Base-by-base conservation (phyloP, 2,797 vertebrate genomes). In the Onychomys torridus region DNA sequence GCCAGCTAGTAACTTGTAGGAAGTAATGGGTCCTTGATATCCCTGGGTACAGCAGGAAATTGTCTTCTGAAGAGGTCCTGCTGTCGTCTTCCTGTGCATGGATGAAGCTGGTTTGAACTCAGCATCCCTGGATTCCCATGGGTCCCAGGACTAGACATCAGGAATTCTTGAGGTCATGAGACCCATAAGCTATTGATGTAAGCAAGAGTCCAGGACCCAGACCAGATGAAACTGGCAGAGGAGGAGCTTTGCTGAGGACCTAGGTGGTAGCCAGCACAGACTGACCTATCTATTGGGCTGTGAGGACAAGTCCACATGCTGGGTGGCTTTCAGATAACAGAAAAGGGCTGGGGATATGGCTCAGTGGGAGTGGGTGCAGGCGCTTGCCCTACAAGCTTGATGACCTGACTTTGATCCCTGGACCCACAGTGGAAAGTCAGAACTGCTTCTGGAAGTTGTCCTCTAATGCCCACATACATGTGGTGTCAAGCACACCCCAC, bases 81-180 rank as follows among this genome's bases (percentile, higher is more conserved):
- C 65, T n/a, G 19, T 34, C 10, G 2, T 5, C 73, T 73, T 81
- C 43, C 88, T 40, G 34, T 75, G 21, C 8, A 0, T 1, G 3
- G 25, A 61, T 23, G 12, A 23, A 77, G 29, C 0, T 0, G 5
- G 40, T 82, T 37, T 49, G 78, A 43, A 23, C n/a, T 34, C 27
- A 14, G 21, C 17, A 34, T 21, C 40, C 95, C 75, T 81, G 2
- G 1, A 25, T 59, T 16, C 91, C 86, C 34, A 2, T 43, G 59
- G 71, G 6, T 25, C 46, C 77, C 49, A 43, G 77, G 25, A 13
- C 2, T 4, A 67, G 25, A 63, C 49, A 23, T 63, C 89, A n/a
- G 37, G 57, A 69, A 5, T 17, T 59, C 43, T 32, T 2, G 2
- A 12, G 1, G 25, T 40, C 32, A 5, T 23, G 17, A 7, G 25